Base-by-base conservation (phyloP, 2,888 invertebrate species). In the Andricus quercusramuli region DNA sequence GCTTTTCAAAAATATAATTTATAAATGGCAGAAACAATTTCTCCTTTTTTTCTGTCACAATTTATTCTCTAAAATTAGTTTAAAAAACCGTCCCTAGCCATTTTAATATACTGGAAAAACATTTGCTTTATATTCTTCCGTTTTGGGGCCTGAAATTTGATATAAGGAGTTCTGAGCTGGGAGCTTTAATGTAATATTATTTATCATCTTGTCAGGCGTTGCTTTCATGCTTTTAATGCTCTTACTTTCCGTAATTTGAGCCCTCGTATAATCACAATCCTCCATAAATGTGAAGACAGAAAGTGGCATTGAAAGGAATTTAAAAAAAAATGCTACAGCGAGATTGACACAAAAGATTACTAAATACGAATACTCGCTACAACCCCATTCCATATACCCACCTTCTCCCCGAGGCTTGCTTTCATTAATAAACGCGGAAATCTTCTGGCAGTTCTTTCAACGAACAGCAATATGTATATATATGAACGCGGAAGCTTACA, bases 401-500 rank as follows among this genome's bases (percentile, higher is more conserved):
- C 22, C 17, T 22, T 25, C 29, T 66, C 5, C 66, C 20, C n/a
- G 22, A 32, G 22, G 51, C 47, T 62, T 62, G 25, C 77, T 70
- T 86, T 84, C 85, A 84, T 87, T 88, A 87, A 85, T 86, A 86
- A 85, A 85, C 79, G 84, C 79, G 86, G 85, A 86, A 86, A 88
- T 87, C 85, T 86, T 85, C 78, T n/a, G 79, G 76, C 79, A 62
- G 81, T 83, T 83, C 83, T 80, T 65, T 62, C 59, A 77, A 59
- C 79, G 83, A 83, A 83, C 83, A 80, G 13, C 32, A 8, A 62
- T 22, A 64, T n/a, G 15, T 59, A 51, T 47, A 51, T 11, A 51
- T 47, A 32, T 32, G 13, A 37, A 56, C 20, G 29, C 51, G 80
- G 82, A 79, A 78, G 80, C 80, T 83, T 78, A 80, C 79, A 84